These are phyloP conservation scores for Antechinus flavipes DNA, from an alignment of 2,113 vertebrate genomes.

Conservation along the genomic window DNA sequence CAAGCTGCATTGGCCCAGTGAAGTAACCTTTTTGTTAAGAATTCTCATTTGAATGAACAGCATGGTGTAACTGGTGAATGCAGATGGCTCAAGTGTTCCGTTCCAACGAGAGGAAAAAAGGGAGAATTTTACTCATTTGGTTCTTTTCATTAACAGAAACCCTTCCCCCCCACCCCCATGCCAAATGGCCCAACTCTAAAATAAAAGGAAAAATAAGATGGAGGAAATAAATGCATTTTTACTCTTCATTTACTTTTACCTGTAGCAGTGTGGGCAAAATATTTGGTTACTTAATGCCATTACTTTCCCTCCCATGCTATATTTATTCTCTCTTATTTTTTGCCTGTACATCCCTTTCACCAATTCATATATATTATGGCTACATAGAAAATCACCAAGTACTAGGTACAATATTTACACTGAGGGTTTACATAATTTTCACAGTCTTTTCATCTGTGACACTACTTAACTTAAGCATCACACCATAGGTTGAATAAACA, in stretches of 20 bases:
- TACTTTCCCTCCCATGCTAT: neutral
- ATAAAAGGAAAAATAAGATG: neutral
- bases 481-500: neutral
- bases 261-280: neutral
- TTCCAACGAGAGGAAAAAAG: conserved; percentile 59
- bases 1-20: conserved; percentile 77
- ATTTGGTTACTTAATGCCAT: neutral
- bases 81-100: conserved; percentile 78
- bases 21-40: conserved; percentile 83
- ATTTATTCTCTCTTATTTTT: rapidly evolving
- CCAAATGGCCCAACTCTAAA: conserved; percentile 1
- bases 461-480: neutral
- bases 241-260: neutral
- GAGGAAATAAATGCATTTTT: neutral
- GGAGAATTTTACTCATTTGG: conserved; percentile 51
- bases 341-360: rapidly evolving
- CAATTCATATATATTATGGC: neutral
- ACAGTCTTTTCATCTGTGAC: conserved; percentile 30
- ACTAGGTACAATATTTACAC: neutral
- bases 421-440: neutral
- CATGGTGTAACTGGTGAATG: conserved; percentile 80
- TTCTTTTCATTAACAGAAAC: conserved; percentile 59
- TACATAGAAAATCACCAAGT: neutral
- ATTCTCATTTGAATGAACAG: conserved; percentile 85
- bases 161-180: conserved; percentile 52